Percentiles rank a stretch among this genome's conserved stretches.
Conservation (phyloP, 92 coral and sea anemone genomes). For the Porites divaricata region DNA sequence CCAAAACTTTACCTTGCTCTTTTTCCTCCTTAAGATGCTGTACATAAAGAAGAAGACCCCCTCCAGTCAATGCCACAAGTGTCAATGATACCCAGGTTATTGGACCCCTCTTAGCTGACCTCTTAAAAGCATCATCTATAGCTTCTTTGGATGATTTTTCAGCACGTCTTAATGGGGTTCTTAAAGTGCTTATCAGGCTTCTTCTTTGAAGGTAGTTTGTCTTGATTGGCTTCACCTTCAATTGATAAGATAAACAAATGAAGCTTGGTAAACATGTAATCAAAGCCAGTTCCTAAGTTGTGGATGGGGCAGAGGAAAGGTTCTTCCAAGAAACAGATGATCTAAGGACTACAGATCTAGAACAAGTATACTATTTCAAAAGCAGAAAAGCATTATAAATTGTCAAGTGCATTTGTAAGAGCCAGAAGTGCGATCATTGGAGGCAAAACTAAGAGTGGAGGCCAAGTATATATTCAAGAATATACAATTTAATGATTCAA, state of each 20-base stretch:
- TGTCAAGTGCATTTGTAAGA: too few species aligned
- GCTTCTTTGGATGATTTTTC: slow-evolving; percentile 9
- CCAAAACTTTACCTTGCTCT: slow-evolving; percentile 65
- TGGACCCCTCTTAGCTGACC: slow-evolving; percentile 83
- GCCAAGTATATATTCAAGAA: too few species aligned
- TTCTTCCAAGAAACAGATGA: too few species aligned
- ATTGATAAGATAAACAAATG: neutral
- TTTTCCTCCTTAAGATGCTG: slow-evolving; percentile 87
- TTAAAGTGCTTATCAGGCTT: slow-evolving; percentile 20
- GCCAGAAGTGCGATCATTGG: too few species aligned
- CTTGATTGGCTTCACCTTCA: neutral
- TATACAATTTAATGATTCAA: too few species aligned
- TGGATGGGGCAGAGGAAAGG: too few species aligned
- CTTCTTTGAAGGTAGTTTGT: slow-evolving; percentile 6
- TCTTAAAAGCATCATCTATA: slow-evolving; percentile 51
- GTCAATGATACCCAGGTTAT: slow-evolving; percentile 91
- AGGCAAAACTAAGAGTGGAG: too few species aligned
- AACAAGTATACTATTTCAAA: too few species aligned
- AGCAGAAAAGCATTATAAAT: too few species aligned
- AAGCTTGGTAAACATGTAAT: neutral
- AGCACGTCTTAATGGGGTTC: neutral
- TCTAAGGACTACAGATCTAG: too few species aligned
- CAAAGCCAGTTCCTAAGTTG: too few species aligned
- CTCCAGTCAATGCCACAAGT: slow-evolving; percentile 85
- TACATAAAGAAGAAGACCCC: slow-evolving; percentile 87